These are phyloP conservation scores for Melanostoma mellinum DNA, from an alignment of 2,888 invertebrate genomes.

Conservation along the genomic window DNA sequence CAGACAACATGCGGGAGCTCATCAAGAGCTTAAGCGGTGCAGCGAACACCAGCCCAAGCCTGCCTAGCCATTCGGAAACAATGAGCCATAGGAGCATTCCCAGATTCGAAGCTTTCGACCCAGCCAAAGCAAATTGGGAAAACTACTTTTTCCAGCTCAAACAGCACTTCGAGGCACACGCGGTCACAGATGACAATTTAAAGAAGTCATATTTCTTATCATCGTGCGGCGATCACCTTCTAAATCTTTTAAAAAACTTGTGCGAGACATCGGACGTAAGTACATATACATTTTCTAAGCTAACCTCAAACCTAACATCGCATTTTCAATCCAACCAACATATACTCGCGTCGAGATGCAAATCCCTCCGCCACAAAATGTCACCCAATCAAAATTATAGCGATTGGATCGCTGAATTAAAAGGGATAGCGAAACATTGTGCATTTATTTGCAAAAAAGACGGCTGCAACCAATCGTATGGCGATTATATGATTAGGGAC, in stretches of 20 bases:
- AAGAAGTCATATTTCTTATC: conserved; percentile 20
- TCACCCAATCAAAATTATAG: conserved; percentile 21
- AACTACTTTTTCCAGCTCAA: conserved; percentile 21
- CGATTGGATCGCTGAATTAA: conserved; percentile 53
- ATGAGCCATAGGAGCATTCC: neutral
- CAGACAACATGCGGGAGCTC: neutral
- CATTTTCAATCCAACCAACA: conserved; percentile 43
- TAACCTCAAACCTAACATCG: conserved; percentile 6
- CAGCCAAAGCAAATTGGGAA: conserved; percentile 20
- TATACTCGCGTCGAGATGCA: conserved; percentile 43
- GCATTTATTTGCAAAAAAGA: conserved; percentile 40
- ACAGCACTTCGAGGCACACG: conserved; percentile 18
- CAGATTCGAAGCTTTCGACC: neutral
- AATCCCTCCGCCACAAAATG: conserved; percentile 41
- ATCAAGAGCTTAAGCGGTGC: conserved; percentile 11
- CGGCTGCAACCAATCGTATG: conserved; percentile 52
- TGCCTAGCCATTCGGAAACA: no score
- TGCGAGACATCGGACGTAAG: conserved; percentile 31
- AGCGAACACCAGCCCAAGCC: neutral
- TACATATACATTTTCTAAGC: conserved; percentile 23
- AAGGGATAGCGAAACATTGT: conserved; percentile 55
- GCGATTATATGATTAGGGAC: conserved; percentile 50
- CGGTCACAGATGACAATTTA: conserved; percentile 4
- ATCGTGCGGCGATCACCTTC: conserved; percentile 7
- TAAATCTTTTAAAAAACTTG: conserved; percentile 15